Conservation (phyloP, 2,797 vertebrate species). For the Nyctalus aviator region DNA sequence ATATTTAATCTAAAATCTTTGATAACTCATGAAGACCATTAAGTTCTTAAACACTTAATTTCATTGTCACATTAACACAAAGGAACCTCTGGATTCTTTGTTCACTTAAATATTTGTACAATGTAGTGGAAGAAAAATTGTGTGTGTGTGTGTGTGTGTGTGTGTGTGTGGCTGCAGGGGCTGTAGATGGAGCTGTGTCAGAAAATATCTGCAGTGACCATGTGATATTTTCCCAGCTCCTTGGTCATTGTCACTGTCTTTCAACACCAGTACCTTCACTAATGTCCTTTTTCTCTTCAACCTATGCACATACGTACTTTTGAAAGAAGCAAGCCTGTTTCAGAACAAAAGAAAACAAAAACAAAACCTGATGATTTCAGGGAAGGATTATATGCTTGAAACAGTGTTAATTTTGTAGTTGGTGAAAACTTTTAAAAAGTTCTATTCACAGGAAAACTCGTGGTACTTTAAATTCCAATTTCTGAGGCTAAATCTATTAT, state of each 20-base stretch:
- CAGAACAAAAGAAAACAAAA: neutral
- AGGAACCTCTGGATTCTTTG: neutral
- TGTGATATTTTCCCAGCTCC: neutral
- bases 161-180: neutral
- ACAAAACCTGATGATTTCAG: neutral
- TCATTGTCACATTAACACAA: neutral
- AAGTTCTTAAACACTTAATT: slow-evolving; percentile 15
- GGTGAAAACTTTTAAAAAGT: neutral
- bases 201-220: neutral
- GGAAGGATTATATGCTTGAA: neutral
- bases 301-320: neutral
- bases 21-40: neutral
- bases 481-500: neutral
- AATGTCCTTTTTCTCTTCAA: neutral
- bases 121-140: too few species aligned
- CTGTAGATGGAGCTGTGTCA: too few species aligned
- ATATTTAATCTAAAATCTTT: slow-evolving; percentile 43
- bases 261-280: neutral
- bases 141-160: neutral
- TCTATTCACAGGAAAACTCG: neutral
- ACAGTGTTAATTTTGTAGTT: neutral
- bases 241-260: neutral
- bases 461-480: neutral
- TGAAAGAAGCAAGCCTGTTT: neutral
- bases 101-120: neutral